Conservation (phyloP, 2,797 vertebrate genomes). For the Enteromius mattozi region DNA sequence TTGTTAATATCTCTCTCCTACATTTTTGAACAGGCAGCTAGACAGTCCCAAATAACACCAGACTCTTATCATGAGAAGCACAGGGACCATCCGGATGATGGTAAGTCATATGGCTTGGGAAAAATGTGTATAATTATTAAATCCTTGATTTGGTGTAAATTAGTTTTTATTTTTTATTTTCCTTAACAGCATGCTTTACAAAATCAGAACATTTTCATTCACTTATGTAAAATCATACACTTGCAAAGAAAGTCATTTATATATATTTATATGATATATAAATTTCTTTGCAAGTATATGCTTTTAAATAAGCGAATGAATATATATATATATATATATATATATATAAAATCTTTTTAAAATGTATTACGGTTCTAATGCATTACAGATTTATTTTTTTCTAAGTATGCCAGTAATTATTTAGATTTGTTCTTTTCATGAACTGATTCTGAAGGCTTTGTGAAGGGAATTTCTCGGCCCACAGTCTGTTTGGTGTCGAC, state of each 20-base stretch:
- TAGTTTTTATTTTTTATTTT: neutral
- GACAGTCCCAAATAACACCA: constrained; percentile 88
- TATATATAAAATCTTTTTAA: neutral
- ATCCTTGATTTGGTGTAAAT: neutral
- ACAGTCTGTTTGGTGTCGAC: constrained; percentile 40
- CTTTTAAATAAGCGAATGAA: no score
- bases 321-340: no score
- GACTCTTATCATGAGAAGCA: constrained; percentile 97
- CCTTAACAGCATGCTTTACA: neutral
- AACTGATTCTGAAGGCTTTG: neutral
- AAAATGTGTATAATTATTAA: neutral
- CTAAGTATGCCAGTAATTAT: neutral
- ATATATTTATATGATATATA: no score
- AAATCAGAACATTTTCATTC: neutral
- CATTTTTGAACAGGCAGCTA: constrained; percentile 82
- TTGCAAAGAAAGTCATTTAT: neutral
- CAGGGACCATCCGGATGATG: constrained; percentile 92
- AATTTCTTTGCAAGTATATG: no score
- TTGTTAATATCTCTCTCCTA: constrained; percentile 30
- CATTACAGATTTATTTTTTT: neutral
- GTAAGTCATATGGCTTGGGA: constrained; percentile 79
- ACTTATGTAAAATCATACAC: neutral
- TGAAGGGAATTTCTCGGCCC: constrained; percentile 18
- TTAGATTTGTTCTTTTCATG: neutral
- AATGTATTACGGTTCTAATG: neutral